phyloP scores from a whole-genome alignment of 2,888 invertebrate genomes.

The Ryuthela nishihirai region DNA sequence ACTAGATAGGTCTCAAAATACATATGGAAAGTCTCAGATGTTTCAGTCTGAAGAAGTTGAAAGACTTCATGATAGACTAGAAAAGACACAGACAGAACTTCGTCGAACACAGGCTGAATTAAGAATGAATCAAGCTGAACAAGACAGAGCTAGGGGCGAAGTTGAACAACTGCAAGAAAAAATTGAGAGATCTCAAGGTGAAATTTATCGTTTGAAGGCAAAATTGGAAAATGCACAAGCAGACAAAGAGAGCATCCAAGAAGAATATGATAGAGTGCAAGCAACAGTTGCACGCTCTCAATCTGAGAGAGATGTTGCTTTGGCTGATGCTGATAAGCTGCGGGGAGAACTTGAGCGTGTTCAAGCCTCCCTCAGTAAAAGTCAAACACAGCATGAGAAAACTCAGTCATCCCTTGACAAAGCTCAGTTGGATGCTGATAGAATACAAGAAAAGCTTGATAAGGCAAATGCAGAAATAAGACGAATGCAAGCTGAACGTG shows the following conservation, averaged over 20 bases:
- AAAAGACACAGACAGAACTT: constrained; percentile 77
- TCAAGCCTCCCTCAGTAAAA: constrained; percentile 82
- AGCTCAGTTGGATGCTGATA: constrained; percentile 59
- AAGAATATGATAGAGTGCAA: constrained; percentile 85
- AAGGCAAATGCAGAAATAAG: constrained; percentile 42
- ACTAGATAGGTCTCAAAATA: constrained; percentile 9
- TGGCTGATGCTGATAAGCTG: constrained; percentile 44
- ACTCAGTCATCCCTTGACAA: constrained; percentile 81
- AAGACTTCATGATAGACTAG: constrained; percentile 73
- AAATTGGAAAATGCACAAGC: constrained; percentile 92
- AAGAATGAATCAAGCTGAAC: constrained; percentile 85
- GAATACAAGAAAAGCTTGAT: constrained; percentile 48
- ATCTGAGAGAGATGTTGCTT: constrained; percentile 79
- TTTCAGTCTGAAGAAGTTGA: constrained; percentile 55
- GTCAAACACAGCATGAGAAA: constrained; percentile 87
- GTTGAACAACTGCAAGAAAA: constrained; percentile 84
- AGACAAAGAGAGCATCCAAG: constrained; percentile 86
- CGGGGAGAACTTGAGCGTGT: constrained; percentile 47
- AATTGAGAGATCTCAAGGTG: constrained; percentile 88
- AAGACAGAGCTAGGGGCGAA: constrained; percentile 60
- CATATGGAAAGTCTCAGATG: constrained; percentile 11
- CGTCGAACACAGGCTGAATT: constrained; percentile 84
- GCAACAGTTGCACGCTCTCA: constrained; percentile 77
- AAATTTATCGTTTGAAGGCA: constrained; percentile 89
- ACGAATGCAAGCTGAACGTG: constrained; percentile 72